A percentile compares a stretch with the other conserved stretches of the same genome.
Conservation (phyloP, 2,888 invertebrate species). For the Philaethria dido region DNA sequence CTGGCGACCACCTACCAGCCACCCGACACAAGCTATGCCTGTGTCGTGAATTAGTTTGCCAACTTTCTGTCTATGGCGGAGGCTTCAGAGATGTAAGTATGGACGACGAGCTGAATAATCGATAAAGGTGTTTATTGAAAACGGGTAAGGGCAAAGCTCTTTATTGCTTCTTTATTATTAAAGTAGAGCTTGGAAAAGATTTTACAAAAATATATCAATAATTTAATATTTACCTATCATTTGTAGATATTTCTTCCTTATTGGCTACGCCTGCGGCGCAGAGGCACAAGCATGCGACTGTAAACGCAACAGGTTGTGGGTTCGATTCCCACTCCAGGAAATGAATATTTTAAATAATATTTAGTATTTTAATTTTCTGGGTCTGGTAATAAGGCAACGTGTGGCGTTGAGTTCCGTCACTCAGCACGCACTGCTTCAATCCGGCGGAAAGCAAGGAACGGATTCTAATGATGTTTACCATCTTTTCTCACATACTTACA, state of each 20-base stretch:
- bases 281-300: too few relatives aligned
- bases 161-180: slow-evolving; percentile 82
- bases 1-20: slow-evolving; percentile 76
- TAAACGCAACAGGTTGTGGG: too few relatives aligned
- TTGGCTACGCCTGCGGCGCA: too few relatives aligned
- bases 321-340: too few relatives aligned
- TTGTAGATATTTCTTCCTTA: neutral
- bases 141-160: slow-evolving; percentile 80
- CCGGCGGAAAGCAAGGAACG: too few relatives aligned
- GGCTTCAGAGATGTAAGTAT: slow-evolving; percentile 81
- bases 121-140: slow-evolving; percentile 84
- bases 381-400: too few relatives aligned
- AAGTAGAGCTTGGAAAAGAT: slow-evolving; percentile 51
- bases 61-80: slow-evolving; percentile 83
- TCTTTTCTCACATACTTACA: too few relatives aligned
- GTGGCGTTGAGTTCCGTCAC: too few relatives aligned
- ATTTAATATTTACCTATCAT: neutral
- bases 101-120: slow-evolving; percentile 82
- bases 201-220: slow-evolving; percentile 29
- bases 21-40: slow-evolving; percentile 80
- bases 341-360: too few relatives aligned
- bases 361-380: too few relatives aligned
- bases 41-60: slow-evolving; percentile 84
- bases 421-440: too few relatives aligned
- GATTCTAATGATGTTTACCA: too few relatives aligned